Evolutionary conservation across 2,888 invertebrate species (phyloP).

Genomic region (Scelioninae gen. 1): DNA sequence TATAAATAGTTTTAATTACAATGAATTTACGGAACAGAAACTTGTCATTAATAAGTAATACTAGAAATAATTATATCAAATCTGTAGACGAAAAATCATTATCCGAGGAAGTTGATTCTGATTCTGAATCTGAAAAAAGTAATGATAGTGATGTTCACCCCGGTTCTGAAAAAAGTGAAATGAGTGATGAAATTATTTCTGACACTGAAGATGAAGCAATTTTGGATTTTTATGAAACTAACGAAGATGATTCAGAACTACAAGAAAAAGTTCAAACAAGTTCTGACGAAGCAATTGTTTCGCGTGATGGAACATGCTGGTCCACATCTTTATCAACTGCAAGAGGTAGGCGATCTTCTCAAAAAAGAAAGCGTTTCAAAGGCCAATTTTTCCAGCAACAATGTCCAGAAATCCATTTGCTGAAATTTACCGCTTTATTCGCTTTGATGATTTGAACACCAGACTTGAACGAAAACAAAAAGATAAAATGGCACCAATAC

Average conservation of each 20-base stretch:
- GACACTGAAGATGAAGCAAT: constrained; percentile 31
- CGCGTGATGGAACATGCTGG: no score
- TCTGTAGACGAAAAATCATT: no score
- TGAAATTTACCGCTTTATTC: constrained; percentile 53
- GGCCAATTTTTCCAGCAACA: constrained; percentile 41
- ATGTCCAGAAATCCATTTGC: constrained; percentile 64
- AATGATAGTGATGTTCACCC: no score
- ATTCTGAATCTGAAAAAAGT: no score
- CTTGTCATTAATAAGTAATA: no score
- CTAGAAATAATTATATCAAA: no score
- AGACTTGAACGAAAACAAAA: constrained; percentile 36
- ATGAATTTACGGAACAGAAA: no score
- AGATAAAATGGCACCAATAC: constrained; percentile 57
- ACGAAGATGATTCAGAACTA: constrained; percentile 8
- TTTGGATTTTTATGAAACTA: constrained; percentile 24
- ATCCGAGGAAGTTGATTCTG: no score
- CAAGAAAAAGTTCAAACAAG: constrained; percentile 23
- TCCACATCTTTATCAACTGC: no score
- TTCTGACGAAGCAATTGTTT: no score
- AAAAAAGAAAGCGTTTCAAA: constrained; percentile 55
- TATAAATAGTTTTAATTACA: no score
- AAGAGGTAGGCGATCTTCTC: constrained; percentile 4
- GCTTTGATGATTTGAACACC: constrained; percentile 56
- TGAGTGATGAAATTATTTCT: constrained; percentile 16
- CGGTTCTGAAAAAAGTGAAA: no score